Conservation (phyloP, 2,113 vertebrate genomes). For the Microcebus tavaratra region DNA sequence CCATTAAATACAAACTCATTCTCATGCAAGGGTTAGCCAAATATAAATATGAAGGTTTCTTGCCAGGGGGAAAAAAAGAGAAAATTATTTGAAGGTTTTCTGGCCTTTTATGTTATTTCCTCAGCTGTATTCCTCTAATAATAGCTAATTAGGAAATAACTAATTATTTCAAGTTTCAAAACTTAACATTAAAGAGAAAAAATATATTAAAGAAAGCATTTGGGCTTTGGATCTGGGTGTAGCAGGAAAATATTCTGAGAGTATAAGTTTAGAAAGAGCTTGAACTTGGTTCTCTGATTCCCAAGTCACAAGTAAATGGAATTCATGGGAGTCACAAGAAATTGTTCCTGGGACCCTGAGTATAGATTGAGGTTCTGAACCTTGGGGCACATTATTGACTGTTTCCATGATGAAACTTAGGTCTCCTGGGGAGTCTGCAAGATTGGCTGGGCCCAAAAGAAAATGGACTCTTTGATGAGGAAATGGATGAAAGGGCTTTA, state of each 20-base stretch:
- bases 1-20: not conserved
- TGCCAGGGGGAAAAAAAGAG: not conserved
- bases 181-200: not conserved
- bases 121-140: not conserved
- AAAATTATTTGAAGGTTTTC: not conserved
- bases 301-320: constrained; percentile 60
- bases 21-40: not conserved
- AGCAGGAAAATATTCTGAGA: constrained; percentile 27
- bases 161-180: constrained; percentile 10
- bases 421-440: constrained; percentile 58
- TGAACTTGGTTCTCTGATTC: constrained; percentile 49
- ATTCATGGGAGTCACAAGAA: constrained; percentile 59
- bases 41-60: not conserved
- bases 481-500: constrained; percentile 36
- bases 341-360: constrained; percentile 42
- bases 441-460: constrained; percentile 53
- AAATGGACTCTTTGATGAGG: constrained; percentile 39
- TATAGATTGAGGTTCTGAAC: constrained; percentile 74
- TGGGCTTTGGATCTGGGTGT: not conserved
- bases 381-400: constrained; percentile 59
- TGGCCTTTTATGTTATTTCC: not conserved
- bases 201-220: not conserved
- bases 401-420: constrained; percentile 57
- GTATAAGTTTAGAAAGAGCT: constrained; percentile 18
- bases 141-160: not conserved